phyloP scores from a whole-genome alignment of 2,888 invertebrate species.

The Sphaeridia pumilis region DNA sequence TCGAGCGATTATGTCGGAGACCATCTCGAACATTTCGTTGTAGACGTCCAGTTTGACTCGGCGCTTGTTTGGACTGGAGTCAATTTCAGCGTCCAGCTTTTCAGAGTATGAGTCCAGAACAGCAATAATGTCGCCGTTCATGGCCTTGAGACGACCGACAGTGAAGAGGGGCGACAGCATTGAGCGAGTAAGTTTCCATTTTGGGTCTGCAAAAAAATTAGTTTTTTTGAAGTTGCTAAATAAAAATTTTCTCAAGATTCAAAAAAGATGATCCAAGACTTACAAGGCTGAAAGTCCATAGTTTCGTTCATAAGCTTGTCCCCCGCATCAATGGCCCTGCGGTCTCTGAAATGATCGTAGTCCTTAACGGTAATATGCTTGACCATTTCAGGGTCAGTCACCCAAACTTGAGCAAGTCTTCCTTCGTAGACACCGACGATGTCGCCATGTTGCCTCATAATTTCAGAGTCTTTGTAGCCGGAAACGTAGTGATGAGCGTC shows the following conservation, averaged over 20 bases:
- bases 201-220: constrained; percentile 20
- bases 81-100: constrained; percentile 16
- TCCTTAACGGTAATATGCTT: constrained; percentile 4
- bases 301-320: constrained; percentile 2
- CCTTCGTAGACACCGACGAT: constrained; percentile 1
- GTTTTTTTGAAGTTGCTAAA: neutral
- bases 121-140: constrained; percentile 19
- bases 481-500: too few species aligned
- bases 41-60: too few species aligned
- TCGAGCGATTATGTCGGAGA: too few species aligned
- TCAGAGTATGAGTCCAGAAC: constrained; percentile 21
- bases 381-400: constrained; percentile 3
- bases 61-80: too few species aligned
- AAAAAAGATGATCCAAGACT: too few species aligned
- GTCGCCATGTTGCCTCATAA: too few species aligned
- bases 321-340: constrained; percentile 1
- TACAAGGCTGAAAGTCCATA: constrained; percentile 4
- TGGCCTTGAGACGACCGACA: constrained; percentile 24
- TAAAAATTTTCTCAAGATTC: too few species aligned
- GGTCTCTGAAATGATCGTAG: constrained; percentile 2
- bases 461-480: too few species aligned
- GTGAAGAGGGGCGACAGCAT: constrained; percentile 27
- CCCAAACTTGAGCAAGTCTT: neutral
- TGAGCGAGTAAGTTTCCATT: constrained; percentile 30
- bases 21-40: too few species aligned